Conservation (phyloP, 2,797 vertebrate genomes). For the Carcharodon carcharias region DNA sequence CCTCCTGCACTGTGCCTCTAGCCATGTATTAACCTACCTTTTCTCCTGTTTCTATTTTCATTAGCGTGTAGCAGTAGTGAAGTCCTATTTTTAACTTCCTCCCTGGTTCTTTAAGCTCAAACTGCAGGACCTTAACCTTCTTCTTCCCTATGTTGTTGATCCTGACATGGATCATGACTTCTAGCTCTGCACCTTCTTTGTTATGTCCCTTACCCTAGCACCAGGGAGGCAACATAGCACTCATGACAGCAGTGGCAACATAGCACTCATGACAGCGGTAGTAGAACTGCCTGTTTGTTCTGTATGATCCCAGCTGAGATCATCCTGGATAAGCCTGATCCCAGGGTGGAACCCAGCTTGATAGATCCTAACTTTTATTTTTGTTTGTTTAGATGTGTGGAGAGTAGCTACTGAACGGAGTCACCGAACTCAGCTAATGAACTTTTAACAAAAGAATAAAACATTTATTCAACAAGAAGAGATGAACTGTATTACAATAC, state of each 20-base stretch:
- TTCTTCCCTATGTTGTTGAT: background rate
- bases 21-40: background rate
- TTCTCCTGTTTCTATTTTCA: background rate
- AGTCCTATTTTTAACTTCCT: background rate
- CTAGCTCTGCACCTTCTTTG: background rate
- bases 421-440: no score
- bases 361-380: no score
- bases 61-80: background rate
- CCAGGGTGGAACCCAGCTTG: no score
- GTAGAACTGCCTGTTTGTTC: no score
- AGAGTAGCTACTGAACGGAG: no score
- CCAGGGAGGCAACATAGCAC: background rate
- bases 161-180: background rate
- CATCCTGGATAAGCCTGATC: no score
- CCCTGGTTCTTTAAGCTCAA: background rate
- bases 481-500: no score
- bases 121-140: background rate
- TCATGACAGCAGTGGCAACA: background rate
- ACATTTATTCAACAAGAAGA: no score
- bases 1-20: background rate
- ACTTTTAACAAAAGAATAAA: no score
- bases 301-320: no score
- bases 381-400: no score
- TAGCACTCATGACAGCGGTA: background rate
- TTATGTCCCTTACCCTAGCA: background rate